Percentiles rank a stretch among this genome's conserved stretches.
phyloP scores from a whole-genome alignment of 2,888 invertebrate genomes.

The Eulithis testata region DNA sequence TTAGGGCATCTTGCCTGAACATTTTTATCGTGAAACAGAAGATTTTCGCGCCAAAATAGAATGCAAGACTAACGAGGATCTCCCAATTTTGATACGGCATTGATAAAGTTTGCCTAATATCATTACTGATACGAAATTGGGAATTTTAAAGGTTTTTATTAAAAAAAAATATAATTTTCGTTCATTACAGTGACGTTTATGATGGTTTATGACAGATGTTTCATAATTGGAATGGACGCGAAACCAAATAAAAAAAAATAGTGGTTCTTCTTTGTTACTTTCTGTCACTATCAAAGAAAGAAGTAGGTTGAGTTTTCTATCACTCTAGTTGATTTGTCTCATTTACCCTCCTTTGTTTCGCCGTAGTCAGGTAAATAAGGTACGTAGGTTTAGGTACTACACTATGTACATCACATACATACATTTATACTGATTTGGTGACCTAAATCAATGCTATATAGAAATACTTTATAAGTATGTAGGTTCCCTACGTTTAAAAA shows the following conservation, averaged over 20 bases:
- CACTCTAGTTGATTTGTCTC: no score
- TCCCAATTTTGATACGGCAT: slow-evolving; percentile 59
- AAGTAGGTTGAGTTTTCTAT: slow-evolving; percentile 2
- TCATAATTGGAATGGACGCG: slow-evolving; percentile 11
- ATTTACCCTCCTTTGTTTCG: no score
- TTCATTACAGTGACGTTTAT: slow-evolving; percentile 63
- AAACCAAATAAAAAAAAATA: no score
- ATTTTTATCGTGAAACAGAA: slow-evolving; percentile 47
- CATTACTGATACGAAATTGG: slow-evolving; percentile 60
- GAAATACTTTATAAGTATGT: no score
- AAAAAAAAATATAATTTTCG: slow-evolving; percentile 35
- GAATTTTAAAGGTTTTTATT: slow-evolving; percentile 43
- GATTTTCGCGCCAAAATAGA: slow-evolving; percentile 65
- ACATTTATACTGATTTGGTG: no score
- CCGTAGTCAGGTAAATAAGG: no score
- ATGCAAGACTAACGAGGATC: slow-evolving; percentile 60
- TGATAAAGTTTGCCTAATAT: slow-evolving; percentile 48
- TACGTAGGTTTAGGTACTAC: no score
- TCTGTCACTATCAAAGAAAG: not conserved
- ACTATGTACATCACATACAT: no score
- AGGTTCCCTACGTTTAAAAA: no score
- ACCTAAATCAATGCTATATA: no score
- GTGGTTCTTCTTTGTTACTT: not conserved
- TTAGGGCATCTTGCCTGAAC: slow-evolving; percentile 44
- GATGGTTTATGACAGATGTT: slow-evolving; percentile 28